A percentile compares a stretch with the other conserved stretches of the same genome.
These are phyloP conservation scores for Agriopis aurantiaria DNA, from an alignment of 2,888 invertebrate genomes.

Conservation along the genomic window DNA sequence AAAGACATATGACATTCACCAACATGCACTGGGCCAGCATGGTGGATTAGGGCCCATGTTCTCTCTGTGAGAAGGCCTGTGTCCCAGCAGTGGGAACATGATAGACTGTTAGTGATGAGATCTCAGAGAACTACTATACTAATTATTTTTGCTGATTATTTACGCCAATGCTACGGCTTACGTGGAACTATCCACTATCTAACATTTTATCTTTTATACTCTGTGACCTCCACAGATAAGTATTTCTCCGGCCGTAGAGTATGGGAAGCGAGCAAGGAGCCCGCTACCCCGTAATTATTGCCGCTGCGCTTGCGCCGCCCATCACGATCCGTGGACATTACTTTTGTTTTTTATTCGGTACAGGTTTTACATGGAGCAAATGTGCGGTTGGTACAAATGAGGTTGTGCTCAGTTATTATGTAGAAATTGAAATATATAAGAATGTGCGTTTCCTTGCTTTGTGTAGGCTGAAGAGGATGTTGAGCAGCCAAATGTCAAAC, in stretches of 20 bases:
- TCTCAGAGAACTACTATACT: too few relatives aligned
- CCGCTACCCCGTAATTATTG: slow-evolving; percentile 73
- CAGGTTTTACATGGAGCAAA: slow-evolving; percentile 48
- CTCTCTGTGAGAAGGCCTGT: too few relatives aligned
- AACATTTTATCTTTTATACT: background rate
- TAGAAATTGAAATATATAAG: slow-evolving; percentile 12
- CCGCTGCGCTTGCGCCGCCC: slow-evolving; percentile 74
- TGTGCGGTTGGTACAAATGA: slow-evolving; percentile 31
- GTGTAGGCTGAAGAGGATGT: too few relatives aligned
- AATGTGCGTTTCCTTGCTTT: background rate
- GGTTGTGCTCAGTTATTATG: slow-evolving; percentile 5
- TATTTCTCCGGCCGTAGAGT: slow-evolving; percentile 36
- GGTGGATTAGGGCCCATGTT: too few relatives aligned
- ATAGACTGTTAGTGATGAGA: too few relatives aligned
- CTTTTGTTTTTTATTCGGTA: slow-evolving; percentile 53
- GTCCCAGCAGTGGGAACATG: too few relatives aligned
- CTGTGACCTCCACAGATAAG: slow-evolving; percentile 35
- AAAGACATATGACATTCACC: too few relatives aligned
- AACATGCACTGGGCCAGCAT: too few relatives aligned
- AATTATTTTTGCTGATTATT: too few relatives aligned
- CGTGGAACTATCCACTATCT: background rate
- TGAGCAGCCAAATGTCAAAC: too few relatives aligned
- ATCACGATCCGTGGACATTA: slow-evolving; percentile 60
- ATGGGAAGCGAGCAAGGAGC: slow-evolving; percentile 46
- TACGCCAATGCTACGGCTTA: background rate